Evolutionary conservation across 2,113 vertebrate species (phyloP), one percentile per base, ranked within the genome.

Genomic region (Chaetodon auriga): DNA sequence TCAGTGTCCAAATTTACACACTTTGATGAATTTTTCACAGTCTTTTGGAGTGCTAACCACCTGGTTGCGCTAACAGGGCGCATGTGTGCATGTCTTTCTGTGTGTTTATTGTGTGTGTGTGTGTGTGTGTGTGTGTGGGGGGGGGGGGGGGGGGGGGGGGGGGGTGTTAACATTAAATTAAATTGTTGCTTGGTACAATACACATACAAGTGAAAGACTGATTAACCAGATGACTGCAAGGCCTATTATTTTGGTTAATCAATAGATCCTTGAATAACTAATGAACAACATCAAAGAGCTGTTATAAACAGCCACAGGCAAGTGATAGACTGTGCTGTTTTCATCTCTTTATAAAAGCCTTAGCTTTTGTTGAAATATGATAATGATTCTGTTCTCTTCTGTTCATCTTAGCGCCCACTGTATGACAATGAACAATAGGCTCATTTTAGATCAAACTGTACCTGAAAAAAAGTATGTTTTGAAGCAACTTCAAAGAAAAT

Each of bases 181-280:
- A 91, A 74, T 63, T 23, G 21, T 76, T 84, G 66, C 69, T 79
- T 82, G 62, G 49, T 63, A 81, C 82, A 83, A 91, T 88, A 87
- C 61, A 89, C 88, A 92, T 66, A 81, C 83, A 92, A 78, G 63
- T 82, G 84, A 90, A 85, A 77, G 80, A 84, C 87, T 85, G 88
- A 90, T 91, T 91, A 90, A 93, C 85, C 85, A 90, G 88, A 91
- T 91, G 87, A 92, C 87, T 92, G 84, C 57, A 35, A 83, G 86
- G 82, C 78, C 84, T 87, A 86, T 93, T 92, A 85, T 93, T 92
- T 93, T 84, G 72, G 89, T 92, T 94, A 91, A 94, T 94, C 93
- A 94, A 94, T 93, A 89, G 90, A 91, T 84, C 70, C 83, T 90
- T 92, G 92, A 93, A 93, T 92, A 91, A 89, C 89, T 82, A 91